Conservation (phyloP, 2,113 vertebrate species). For the Scatophagus argus region DNA sequence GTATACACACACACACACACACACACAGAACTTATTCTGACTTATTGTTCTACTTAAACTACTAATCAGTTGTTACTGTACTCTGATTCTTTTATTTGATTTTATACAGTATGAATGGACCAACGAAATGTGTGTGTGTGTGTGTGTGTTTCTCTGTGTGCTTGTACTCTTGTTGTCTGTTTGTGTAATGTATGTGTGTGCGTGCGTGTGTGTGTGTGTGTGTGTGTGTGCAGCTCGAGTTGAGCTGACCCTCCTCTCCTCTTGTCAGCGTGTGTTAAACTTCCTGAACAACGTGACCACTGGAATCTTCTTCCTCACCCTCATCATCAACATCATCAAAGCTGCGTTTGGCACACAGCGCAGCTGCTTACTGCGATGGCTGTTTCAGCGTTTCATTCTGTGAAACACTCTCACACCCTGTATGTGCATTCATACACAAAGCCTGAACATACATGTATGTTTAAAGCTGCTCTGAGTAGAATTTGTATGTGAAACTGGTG, state of each 20-base stretch:
- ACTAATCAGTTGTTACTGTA: slow-evolving; percentile 40
- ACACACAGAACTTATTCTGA: slow-evolving; percentile 5
- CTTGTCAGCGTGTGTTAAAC: slow-evolving; percentile 84
- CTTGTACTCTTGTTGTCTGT: slow-evolving; percentile 47
- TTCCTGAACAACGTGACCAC: slow-evolving; percentile 89
- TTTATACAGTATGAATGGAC: slow-evolving; percentile 53
- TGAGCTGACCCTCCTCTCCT: slow-evolving; percentile 64
- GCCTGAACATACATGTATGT: neutral
- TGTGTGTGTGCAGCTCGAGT: slow-evolving; percentile 58
- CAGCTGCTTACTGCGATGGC: slow-evolving; percentile 76
- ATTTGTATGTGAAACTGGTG: neutral
- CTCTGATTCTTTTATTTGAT: neutral
- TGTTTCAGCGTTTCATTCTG: slow-evolving; percentile 74
- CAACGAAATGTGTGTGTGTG: slow-evolving; percentile 61
- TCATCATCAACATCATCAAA: slow-evolving; percentile 90
- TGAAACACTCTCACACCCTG: slow-evolving; percentile 37
- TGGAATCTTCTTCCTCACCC: slow-evolving; percentile 85
- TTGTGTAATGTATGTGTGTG: slow-evolving; percentile 46
- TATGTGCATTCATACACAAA: neutral
- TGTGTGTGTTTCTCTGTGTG: slow-evolving; percentile 37
- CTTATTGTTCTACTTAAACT: slow-evolving; percentile 46
- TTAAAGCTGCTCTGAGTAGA: neutral
- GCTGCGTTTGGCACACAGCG: slow-evolving; percentile 88
- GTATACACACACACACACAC: slow-evolving; percentile 11
- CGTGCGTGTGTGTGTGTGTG: slow-evolving; percentile 35